Percentiles rank a stretch among this genome's conserved stretches.
phyloP scores from a whole-genome alignment of 2,113 vertebrate species.

The Poeciliopsis occidentalis region DNA sequence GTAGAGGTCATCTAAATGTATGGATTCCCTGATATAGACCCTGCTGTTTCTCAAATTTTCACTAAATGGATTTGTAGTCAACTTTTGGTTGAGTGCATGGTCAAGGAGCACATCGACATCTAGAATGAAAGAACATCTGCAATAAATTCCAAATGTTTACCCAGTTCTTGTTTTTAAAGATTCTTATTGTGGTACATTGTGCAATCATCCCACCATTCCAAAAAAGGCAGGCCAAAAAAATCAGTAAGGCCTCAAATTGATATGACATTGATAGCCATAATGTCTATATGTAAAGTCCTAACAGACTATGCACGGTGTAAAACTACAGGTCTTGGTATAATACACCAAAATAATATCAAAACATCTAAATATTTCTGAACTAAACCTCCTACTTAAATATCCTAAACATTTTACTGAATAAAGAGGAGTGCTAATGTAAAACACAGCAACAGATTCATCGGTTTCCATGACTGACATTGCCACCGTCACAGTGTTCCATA shows the following conservation, averaged over 20 bases:
- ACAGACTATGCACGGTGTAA: too few species aligned
- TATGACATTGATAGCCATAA: background rate
- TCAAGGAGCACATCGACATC: too few species aligned
- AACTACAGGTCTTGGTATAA: background rate
- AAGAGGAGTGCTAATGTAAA: background rate
- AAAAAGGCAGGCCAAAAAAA: background rate
- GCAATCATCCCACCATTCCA: background rate
- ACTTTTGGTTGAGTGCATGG: too few species aligned
- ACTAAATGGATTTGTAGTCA: background rate
- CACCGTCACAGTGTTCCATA: background rate
- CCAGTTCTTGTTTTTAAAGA: background rate
- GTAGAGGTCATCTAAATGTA: too few species aligned
- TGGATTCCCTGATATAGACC: too few species aligned
- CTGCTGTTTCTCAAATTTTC: too few species aligned
- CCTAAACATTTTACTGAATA: background rate
- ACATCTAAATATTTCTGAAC: background rate
- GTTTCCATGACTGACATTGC: background rate
- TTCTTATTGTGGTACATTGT: background rate
- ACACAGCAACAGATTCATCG: background rate
- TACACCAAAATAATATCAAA: background rate
- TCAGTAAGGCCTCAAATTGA: background rate
- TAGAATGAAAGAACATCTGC: too few species aligned
- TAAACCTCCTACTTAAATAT: too few species aligned
- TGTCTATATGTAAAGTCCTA: background rate
- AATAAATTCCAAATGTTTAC: background rate